These are phyloP conservation scores for Polypedilum vanderplanki DNA, from an alignment of 1,140 invertebrate species.

Conservation along the genomic window DNA sequence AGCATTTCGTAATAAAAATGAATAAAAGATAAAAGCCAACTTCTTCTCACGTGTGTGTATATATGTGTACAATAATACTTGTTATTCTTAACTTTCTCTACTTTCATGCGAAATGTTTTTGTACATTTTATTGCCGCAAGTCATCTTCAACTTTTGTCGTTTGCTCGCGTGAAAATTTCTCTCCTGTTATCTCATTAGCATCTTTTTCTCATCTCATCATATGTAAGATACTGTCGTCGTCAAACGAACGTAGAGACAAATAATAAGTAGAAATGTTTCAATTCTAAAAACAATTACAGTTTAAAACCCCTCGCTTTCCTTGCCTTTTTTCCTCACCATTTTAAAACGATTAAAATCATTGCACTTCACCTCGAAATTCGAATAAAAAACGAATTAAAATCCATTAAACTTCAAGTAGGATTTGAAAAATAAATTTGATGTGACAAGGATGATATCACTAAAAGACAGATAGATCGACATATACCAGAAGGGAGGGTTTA, in stretches of 20 bases:
- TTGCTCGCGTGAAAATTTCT: neutral
- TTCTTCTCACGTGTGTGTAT: neutral
- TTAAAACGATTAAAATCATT: slow-evolving; percentile 13
- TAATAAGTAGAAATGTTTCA: neutral
- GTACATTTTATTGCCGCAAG: no score
- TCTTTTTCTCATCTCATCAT: neutral
- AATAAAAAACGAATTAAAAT: slow-evolving; percentile 24
- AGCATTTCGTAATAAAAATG: slow-evolving; percentile 28
- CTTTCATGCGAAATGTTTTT: no score
- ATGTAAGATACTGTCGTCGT: no score
- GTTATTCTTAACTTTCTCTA: neutral
- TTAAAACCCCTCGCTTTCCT: neutral
- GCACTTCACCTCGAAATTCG: slow-evolving; percentile 7
- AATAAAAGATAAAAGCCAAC: slow-evolving; percentile 23
- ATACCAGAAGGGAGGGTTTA: neutral
- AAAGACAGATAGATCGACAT: neutral
- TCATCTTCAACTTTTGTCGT: neutral
- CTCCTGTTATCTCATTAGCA: slow-evolving; percentile 10
- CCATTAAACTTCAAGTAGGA: slow-evolving; percentile 27
- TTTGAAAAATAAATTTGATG: slow-evolving; percentile 28
- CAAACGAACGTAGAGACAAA: neutral
- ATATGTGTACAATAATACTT: neutral
- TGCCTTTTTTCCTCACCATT: neutral
- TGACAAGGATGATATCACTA: slow-evolving; percentile 9
- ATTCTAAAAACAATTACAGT: neutral